Evolutionary conservation across 2,113 vertebrate genomes (phyloP).

Genomic region (Strix aluco): DNA sequence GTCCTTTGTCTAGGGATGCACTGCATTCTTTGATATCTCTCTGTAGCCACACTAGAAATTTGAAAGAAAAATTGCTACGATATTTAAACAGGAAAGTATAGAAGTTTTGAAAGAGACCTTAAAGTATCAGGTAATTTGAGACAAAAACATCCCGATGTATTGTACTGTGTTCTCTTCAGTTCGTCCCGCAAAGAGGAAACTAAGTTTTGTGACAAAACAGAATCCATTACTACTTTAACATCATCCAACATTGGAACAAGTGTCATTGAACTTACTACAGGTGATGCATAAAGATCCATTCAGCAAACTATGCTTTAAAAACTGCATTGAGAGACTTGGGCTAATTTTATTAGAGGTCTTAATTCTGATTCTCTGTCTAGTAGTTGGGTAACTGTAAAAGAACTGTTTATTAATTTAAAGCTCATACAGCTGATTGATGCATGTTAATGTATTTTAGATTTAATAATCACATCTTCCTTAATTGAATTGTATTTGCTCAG

Average conservation of each 20-base stretch:
- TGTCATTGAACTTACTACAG: neutral
- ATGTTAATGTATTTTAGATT: conserved; percentile 38
- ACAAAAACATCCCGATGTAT: neutral
- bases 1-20: neutral
- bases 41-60: neutral
- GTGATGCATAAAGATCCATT: neutral
- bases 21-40: neutral
- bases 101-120: neutral
- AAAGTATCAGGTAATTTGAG: neutral
- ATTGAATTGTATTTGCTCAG: conserved; percentile 51
- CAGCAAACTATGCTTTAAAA: conserved; percentile 15
- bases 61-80: neutral
- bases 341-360: conserved; percentile 38
- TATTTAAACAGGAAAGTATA: neutral
- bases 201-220: neutral
- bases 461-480: conserved; percentile 54
- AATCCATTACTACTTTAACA: neutral
- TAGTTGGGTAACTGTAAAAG: conserved; percentile 17
- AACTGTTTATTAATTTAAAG: conserved; percentile 60
- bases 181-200: neutral
- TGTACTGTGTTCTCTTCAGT: neutral
- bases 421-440: conserved; percentile 24
- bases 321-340: neutral
- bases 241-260: neutral
- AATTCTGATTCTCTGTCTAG: conserved; percentile 11